Evolutionary conservation across 2,888 invertebrate genomes (phyloP).

Genomic region (Creontiades dilutus): DNA sequence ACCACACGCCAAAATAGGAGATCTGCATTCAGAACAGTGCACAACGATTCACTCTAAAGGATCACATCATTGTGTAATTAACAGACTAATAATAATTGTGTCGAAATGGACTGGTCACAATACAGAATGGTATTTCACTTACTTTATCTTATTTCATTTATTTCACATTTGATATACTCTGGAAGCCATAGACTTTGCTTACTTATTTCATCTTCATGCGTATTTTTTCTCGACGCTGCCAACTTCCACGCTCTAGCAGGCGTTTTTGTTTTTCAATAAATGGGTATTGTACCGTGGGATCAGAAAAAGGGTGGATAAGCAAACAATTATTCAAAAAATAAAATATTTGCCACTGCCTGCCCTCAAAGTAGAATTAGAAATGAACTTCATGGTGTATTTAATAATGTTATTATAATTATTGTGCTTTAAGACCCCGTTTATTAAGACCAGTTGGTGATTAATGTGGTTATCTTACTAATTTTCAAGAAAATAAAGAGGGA

Average conservation of each 20-base stretch:
- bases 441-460: too few relatives aligned
- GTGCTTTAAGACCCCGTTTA: too few relatives aligned
- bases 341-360: too few relatives aligned
- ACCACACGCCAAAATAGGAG: constrained; percentile 27
- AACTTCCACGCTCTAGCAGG: background rate
- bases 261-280: background rate
- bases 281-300: background rate
- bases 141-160: constrained; percentile 31
- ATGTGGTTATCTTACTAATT: too few relatives aligned
- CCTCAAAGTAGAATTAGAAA: too few relatives aligned
- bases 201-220: background rate
- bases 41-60: constrained; percentile 32
- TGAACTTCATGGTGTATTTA: too few relatives aligned
- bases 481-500: too few relatives aligned
- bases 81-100: constrained; percentile 55
- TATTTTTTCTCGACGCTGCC: background rate
- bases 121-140: constrained; percentile 61
- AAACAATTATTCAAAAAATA: too few relatives aligned
- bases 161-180: constrained; percentile 32
- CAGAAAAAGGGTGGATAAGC: background rate
- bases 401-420: too few relatives aligned
- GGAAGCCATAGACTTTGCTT: constrained; percentile 44
- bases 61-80: constrained; percentile 46
- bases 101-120: constrained; percentile 66
- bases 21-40: constrained; percentile 22